These are phyloP conservation scores for Anser brachyrhynchus DNA, from an alignment of 2,113 vertebrate species.

Conservation along the genomic window DNA sequence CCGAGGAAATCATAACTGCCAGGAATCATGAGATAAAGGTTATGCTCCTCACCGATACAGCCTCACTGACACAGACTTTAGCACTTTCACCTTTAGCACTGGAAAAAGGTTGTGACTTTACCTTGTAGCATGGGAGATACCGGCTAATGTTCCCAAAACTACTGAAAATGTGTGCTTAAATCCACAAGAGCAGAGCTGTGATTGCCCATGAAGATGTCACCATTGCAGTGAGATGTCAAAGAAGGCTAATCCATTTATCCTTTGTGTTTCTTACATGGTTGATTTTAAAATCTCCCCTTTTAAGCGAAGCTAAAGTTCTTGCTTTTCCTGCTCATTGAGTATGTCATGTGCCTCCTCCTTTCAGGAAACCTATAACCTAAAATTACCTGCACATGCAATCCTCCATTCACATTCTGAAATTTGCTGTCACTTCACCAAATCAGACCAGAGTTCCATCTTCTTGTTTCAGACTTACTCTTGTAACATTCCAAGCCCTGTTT, in stretches of 20 bases:
- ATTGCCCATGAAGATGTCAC: background rate
- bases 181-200: background rate
- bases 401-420: background rate
- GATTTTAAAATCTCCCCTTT: background rate
- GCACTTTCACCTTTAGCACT: background rate
- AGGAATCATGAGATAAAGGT: background rate
- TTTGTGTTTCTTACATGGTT: background rate
- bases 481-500: background rate
- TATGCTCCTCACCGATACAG: rapidly evolving
- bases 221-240: rapidly evolving
- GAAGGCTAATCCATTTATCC: background rate
- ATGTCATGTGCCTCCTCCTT: background rate
- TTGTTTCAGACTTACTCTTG: background rate
- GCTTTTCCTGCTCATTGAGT: background rate
- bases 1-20: background rate
- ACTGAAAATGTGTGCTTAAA: background rate
- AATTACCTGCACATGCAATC: background rate
- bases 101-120: background rate
- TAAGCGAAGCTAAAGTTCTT: background rate
- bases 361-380: background rate
- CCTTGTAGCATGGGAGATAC: background rate
- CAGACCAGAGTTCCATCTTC: background rate
- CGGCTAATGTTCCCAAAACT: background rate
- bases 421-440: background rate
- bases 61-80: background rate